Base-by-base conservation (phyloP, 2,888 invertebrate species). In the Drosophila suboccidentalis region DNA sequence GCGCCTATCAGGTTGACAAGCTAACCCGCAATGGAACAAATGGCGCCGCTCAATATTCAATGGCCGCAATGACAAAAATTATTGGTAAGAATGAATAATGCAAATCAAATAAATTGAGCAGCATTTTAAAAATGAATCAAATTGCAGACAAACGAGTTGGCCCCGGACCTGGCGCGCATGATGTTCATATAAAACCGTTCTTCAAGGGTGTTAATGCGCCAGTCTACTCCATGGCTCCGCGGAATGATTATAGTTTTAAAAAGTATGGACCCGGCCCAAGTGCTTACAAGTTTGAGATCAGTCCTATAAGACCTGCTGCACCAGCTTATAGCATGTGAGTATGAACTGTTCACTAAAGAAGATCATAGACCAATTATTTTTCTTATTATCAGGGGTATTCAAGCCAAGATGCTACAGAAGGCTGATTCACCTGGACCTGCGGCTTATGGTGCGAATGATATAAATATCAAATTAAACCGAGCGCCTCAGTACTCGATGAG, bases 181-280 rank as follows among this genome's bases (percentile, higher is more conserved):
- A 91, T 59, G 75, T 90, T 19, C 83, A 89, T 19, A 32, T 67
- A 3, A 86, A 83, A 15, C 90, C 90, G 0, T 82, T 87, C 38
- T 88, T 91, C 10, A 91, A 79, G 36, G 85, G 87, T 1, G 57
- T 60, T 0, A 78, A 80, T 50, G 86, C 92, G 1, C 92, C 95
- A 0, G 93, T 94, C 6, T 95, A 94, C 81, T 93, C 94, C 3
- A 93, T 95, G 87, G 93, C 93, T 29, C 84, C 90, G 5, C 93
- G 93, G 34, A 78, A 86, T 22, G 68, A 68, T 3, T 73, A 55
- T n/a, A 49, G 38, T 13, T 80, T 59, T 26, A 90, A 90, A 57
- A 82, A 80, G 2, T 66, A 38, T 8, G 80, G 75, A 36, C 92
- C 92, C 3, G 92, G 89, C 6, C 92, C 92, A 8, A 92, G 91